A percentile compares a stretch with the other conserved stretches of the same genome.
These are phyloP conservation scores for Trisateles emortualis DNA, from an alignment of 2,888 invertebrate genomes.

Conservation along the genomic window DNA sequence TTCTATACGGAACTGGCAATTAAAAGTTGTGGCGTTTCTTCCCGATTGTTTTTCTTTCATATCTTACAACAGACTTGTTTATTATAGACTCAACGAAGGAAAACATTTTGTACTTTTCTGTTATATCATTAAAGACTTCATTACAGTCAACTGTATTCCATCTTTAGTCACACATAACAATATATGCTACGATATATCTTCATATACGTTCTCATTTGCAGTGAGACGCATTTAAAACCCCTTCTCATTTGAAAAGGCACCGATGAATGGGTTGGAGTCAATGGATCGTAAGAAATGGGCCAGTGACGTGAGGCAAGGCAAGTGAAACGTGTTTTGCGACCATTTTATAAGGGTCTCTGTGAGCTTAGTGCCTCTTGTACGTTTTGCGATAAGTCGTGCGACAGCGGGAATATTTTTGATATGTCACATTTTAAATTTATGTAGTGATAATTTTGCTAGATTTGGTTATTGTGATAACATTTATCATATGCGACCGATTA, in stretches of 20 bases:
- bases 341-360: conserved; percentile 62
- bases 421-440: conserved; percentile 21
- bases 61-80: conserved; percentile 8
- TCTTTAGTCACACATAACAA: conserved; percentile 38
- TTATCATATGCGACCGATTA: neutral
- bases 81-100: neutral
- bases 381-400: conserved; percentile 41
- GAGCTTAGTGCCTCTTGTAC: conserved; percentile 49
- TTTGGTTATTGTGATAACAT: neutral
- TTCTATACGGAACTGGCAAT: conserved; percentile 30
- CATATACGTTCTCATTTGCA: conserved; percentile 74
- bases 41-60: conserved; percentile 24
- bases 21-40: conserved; percentile 21
- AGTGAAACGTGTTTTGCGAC: conserved; percentile 69
- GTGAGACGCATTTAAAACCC: conserved; percentile 74
- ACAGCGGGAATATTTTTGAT: conserved; percentile 35
- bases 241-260: conserved; percentile 79
- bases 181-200: conserved; percentile 62
- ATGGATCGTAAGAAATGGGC: conserved; percentile 85
- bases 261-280: conserved; percentile 82
- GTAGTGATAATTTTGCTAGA: conserved; percentile 13
- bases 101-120: neutral
- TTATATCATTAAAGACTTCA: conserved; percentile 7
- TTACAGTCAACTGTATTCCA: conserved; percentile 21
- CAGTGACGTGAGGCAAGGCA: conserved; percentile 75